These are phyloP conservation scores for Pocillopora grandis DNA, from an alignment of 92 coral and sea anemone genomes.

Conservation along the genomic window DNA sequence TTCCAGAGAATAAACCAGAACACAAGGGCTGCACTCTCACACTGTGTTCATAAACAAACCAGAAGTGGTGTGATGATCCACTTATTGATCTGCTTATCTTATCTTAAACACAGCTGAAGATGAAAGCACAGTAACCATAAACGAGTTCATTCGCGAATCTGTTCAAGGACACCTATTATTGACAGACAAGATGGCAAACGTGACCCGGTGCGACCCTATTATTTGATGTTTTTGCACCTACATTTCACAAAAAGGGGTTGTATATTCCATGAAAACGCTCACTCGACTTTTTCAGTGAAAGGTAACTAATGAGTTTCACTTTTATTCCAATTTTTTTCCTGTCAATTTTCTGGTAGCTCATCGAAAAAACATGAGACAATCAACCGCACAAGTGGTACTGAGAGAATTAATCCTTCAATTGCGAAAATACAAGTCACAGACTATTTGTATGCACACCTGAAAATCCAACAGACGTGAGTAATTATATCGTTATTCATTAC, in stretches of 20 bases:
- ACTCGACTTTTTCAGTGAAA: neutral
- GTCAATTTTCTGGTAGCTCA: neutral
- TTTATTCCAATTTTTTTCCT: neutral
- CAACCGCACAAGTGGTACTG: neutral
- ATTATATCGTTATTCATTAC: neutral
- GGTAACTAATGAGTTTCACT: neutral
- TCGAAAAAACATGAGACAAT: neutral
- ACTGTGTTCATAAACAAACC: neutral
- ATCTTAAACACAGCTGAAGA: conserved; percentile 20
- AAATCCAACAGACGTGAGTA: neutral
- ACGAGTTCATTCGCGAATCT: neutral
- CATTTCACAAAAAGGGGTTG: neutral
- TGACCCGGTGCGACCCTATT: conserved; percentile 10
- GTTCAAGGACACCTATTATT: neutral
- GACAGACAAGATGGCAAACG: conserved; percentile 20
- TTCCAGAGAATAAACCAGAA: neutral
- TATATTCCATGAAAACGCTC: neutral
- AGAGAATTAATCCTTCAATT: neutral
- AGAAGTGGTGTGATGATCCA: neutral
- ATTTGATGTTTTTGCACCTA: neutral
- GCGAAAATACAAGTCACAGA: conserved; percentile 5
- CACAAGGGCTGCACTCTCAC: neutral
- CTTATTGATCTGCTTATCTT: conserved; percentile 32
- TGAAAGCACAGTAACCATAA: conserved; percentile 1
- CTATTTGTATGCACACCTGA: neutral